Evolutionary conservation across 2,888 invertebrate species (phyloP).

Genomic region (Pristionchus arcanus): DNA sequence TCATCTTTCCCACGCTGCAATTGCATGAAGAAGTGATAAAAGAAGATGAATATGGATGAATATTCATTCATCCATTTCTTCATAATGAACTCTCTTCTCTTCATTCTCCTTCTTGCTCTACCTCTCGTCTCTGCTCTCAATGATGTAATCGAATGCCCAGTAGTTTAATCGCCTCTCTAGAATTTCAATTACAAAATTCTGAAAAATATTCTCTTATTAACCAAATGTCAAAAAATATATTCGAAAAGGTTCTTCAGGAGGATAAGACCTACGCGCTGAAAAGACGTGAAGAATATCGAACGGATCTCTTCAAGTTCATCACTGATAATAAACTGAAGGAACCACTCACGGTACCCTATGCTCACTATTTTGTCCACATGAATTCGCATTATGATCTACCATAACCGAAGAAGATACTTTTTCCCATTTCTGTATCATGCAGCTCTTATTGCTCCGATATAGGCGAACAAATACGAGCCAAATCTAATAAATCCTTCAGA

Average conservation of each 20-base stretch:
- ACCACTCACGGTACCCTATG: background rate
- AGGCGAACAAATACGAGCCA: no score
- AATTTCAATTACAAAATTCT: no score
- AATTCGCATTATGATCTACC: no score
- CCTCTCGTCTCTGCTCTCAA: background rate
- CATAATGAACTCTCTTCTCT: background rate
- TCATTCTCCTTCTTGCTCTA: background rate
- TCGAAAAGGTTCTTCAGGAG: background rate
- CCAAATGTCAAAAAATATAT: no score
- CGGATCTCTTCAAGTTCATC: background rate
- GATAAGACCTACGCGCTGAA: background rate
- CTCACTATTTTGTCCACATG: no score
- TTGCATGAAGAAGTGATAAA: background rate
- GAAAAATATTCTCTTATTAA: no score
- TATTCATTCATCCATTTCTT: background rate
- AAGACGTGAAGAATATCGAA: background rate
- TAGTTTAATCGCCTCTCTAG: no score
- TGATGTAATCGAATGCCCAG: no score
- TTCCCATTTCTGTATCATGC: no score
- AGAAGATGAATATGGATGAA: background rate
- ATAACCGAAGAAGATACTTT: no score
- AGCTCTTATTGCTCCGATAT: no score
- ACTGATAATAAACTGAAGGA: background rate
- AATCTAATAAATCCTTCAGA: background rate
- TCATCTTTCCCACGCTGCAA: background rate